Conservation (phyloP, 2,888 invertebrate species). For the Clistopyga incitator region DNA sequence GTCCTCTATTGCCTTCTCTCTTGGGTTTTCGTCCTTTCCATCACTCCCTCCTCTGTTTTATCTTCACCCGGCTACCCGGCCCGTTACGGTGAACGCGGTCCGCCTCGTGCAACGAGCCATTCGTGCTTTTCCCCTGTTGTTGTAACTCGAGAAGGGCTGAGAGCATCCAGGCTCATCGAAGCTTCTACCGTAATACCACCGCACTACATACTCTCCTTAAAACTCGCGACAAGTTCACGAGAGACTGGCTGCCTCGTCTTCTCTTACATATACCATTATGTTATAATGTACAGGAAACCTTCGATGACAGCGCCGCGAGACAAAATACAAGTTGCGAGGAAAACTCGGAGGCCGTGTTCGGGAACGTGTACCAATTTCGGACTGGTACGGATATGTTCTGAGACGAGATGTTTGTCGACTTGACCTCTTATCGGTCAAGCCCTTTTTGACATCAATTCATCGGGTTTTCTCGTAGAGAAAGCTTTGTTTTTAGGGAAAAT, state of each 20-base stretch:
- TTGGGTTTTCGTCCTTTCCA: slow-evolving; percentile 17
- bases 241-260: slow-evolving; percentile 19
- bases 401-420: too few species aligned
- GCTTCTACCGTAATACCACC: slow-evolving; percentile 50
- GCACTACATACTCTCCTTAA: slow-evolving; percentile 27
- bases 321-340: neutral
- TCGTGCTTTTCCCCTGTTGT: slow-evolving; percentile 56
- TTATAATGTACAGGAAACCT: slow-evolving; percentile 1
- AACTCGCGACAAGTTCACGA: slow-evolving; percentile 56
- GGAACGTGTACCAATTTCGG: neutral
- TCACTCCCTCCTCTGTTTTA: slow-evolving; percentile 31
- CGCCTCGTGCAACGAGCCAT: slow-evolving; percentile 58
- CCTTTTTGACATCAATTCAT: too few species aligned
- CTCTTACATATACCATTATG: neutral
- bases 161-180: slow-evolving; percentile 60
- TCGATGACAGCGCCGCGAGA: neutral
- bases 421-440: too few species aligned
- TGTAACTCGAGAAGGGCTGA: slow-evolving; percentile 60
- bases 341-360: neutral
- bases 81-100: slow-evolving; percentile 20
- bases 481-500: too few species aligned
- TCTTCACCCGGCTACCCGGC: neutral
- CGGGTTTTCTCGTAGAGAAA: too few species aligned
- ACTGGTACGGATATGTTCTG: neutral
- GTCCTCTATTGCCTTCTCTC: slow-evolving; percentile 16